phyloP scores from a whole-genome alignment of 1,140 invertebrate species.

The Notospermus geniculatus region DNA sequence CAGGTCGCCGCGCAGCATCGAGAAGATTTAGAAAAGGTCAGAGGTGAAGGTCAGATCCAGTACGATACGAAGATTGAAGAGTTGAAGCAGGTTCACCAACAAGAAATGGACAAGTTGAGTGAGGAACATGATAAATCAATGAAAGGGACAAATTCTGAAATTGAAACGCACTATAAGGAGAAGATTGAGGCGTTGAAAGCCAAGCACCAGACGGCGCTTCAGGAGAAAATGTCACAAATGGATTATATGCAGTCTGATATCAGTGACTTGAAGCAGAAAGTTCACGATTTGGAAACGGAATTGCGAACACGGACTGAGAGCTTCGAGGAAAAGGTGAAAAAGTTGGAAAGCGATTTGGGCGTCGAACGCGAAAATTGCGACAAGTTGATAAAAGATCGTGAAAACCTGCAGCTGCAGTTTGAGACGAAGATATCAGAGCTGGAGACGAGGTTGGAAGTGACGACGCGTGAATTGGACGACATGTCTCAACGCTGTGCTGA shows the following conservation, averaged over 20 bases:
- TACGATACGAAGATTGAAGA: constrained; percentile 19
- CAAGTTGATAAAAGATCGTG: constrained; percentile 14
- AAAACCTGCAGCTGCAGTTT: constrained; percentile 11
- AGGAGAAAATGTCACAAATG: constrained; percentile 27
- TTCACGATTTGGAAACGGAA: constrained; percentile 17
- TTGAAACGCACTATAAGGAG: constrained; percentile 32
- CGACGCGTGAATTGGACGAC: not conserved
- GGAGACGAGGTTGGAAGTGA: not conserved
- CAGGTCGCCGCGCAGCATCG: not conserved
- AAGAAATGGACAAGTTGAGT: constrained; percentile 29
- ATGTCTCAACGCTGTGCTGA: not conserved
- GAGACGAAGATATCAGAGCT: constrained; percentile 4
- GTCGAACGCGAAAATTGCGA: not conserved
- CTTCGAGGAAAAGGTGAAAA: constrained; percentile 2
- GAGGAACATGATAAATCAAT: constrained; percentile 34
- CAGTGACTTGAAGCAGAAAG: constrained; percentile 18
- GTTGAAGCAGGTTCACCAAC: constrained; percentile 22
- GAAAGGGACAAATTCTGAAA: constrained; percentile 27
- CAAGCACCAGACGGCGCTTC: constrained; percentile 12
- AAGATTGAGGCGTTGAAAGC: constrained; percentile 26
- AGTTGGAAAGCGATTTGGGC: constrained; percentile 5
- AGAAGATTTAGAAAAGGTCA: not conserved
- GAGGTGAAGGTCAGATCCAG: not conserved
- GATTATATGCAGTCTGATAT: constrained; percentile 13
- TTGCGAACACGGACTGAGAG: constrained; percentile 16